phyloP scores from a whole-genome alignment of 2,113 vertebrate species.

The Megatriorchis doriae region DNA sequence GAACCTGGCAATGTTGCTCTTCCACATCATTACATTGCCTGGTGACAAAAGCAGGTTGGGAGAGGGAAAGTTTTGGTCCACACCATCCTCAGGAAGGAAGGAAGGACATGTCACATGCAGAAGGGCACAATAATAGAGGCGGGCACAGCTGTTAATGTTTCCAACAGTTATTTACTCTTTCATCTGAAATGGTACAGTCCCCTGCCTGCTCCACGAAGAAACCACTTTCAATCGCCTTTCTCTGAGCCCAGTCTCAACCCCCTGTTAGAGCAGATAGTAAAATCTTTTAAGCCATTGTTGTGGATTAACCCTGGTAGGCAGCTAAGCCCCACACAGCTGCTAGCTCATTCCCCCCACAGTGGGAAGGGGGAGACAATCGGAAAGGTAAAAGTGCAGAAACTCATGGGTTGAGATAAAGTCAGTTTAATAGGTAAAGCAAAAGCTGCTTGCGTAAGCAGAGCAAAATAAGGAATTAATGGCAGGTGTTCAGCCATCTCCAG shows the following conservation, averaged over 20 bases:
- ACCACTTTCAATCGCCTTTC: not conserved
- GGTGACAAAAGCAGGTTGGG: not conserved
- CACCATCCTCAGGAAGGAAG: not conserved
- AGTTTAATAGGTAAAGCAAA: not conserved
- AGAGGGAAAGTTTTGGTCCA: not conserved
- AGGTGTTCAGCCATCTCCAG: not conserved
- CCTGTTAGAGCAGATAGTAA: not conserved
- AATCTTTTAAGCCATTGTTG: not conserved
- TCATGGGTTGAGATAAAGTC: not conserved
- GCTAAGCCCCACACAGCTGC: not conserved
- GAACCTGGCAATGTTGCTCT: conserved; percentile 2
- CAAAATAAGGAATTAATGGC: not conserved
- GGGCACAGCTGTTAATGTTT: not conserved
- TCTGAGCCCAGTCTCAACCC: not conserved
- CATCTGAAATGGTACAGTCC: not conserved
- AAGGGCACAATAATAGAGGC: not conserved
- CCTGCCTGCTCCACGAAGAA: not conserved
- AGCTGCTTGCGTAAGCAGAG: not conserved
- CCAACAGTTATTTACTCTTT: not conserved
- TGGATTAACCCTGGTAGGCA: not conserved
- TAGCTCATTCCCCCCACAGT: not conserved
- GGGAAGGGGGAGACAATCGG: not conserved
- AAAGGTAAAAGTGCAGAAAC: not conserved
- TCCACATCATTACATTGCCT: conserved; percentile 1
- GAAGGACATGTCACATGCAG: not conserved